Evolutionary conservation across 2,888 invertebrate genomes (phyloP), one percentile per base, ranked within the genome.

Genomic region (Lepidochrysops patricia): DNA sequence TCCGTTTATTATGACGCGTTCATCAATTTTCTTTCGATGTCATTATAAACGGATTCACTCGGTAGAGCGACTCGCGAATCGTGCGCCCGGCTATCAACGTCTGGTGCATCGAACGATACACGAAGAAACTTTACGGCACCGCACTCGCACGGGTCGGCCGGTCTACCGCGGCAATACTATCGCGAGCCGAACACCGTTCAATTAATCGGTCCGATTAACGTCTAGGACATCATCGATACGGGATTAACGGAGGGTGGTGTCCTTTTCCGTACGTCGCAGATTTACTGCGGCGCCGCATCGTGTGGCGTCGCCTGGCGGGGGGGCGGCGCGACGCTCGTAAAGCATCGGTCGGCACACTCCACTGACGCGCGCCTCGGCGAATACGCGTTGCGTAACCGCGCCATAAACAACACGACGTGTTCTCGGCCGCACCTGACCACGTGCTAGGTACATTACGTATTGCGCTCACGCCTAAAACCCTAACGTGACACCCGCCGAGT

Each of bases 41-140:
- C n/a, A n/a, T n/a, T n/a, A n/a, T n/a, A n/a, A n/a, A n/a, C n/a
- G n/a, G n/a, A n/a, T n/a, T n/a, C 6, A 57, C 61, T 57, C 70
- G 70, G 87, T 86, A 80, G 88, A 89, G 89, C 82, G 67, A 73
- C 81, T 64, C 78, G 73, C 76, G 59, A 43, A 69, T 60, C 79
- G 68, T 63, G 67, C 75, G 68, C 69, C 72, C 76, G 73, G 81
- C 81, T 85, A 84, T 83, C 85, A 84, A 80, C 80, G 87, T 85
- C 84, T 85, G 87, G 87, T 87, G 88, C 87, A 88, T 88, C 87
- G 88, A 85, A 88, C 88, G 87, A 89, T 88, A 88, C 87, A 87
- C 83, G 81, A 87, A 88, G 86, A 88, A 88, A 88, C 87, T 89
- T 87, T 88, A 88, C 86, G 88, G 85, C 78, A 81, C 80, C 84